Percentiles rank a stretch among this genome's conserved stretches.
phyloP scores from a whole-genome alignment of 2,113 vertebrate genomes.

The Pandion haliaetus region DNA sequence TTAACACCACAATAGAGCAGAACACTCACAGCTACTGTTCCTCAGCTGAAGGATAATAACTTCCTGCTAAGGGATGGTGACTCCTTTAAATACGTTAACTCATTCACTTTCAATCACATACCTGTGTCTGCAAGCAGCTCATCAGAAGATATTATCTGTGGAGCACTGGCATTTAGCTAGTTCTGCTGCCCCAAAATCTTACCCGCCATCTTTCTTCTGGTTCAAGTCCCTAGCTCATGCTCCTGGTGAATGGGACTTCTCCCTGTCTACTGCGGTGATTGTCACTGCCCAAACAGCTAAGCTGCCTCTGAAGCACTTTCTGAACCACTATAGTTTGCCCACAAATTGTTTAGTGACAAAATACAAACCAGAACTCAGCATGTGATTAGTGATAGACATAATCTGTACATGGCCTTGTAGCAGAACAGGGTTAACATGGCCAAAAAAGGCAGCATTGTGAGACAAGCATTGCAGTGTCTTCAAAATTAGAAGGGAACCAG shows the following conservation, averaged over 20 bases:
- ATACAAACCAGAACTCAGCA: background rate
- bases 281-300: background rate
- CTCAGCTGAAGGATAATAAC: constrained; percentile 39
- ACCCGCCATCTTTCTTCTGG: background rate
- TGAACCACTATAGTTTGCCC: background rate
- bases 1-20: background rate
- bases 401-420: background rate
- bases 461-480: background rate
- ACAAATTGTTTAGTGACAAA: background rate
- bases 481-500: background rate
- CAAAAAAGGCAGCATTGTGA: background rate
- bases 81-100: constrained; percentile 21
- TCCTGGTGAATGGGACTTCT: background rate
- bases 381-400: background rate
- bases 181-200: background rate
- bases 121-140: background rate
- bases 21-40: constrained; percentile 10
- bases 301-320: background rate
- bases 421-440: background rate
- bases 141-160: background rate
- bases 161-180: background rate
- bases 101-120: background rate
- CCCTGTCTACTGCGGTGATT: fast-evolving
- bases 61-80: constrained; percentile 22
- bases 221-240: background rate